These are phyloP conservation scores for Lottia scabra DNA, from an alignment of 2,888 invertebrate genomes.

Conservation along the genomic window DNA sequence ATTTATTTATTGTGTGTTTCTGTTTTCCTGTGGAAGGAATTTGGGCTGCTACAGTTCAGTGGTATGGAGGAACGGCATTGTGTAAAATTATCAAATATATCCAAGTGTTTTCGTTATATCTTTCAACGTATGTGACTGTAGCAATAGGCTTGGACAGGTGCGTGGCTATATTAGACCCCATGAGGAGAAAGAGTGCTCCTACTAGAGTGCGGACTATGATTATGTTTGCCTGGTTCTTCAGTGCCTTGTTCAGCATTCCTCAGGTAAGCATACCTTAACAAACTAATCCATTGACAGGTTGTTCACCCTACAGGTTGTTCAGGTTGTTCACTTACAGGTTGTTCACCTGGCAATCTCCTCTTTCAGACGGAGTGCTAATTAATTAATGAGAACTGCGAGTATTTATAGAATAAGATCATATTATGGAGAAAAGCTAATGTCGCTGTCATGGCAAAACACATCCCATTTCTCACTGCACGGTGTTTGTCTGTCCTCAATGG, in stretches of 20 bases:
- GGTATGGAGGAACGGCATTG: conserved; percentile 81
- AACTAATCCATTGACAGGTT: neutral
- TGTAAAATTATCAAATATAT: conserved; percentile 86
- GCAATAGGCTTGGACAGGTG: conserved; percentile 86
- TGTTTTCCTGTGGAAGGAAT: conserved; percentile 85
- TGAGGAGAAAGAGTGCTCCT: conserved; percentile 73
- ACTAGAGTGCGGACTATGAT: conserved; percentile 74
- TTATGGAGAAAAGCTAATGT: too few species aligned
- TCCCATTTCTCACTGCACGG: too few species aligned
- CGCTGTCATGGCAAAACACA: too few species aligned
- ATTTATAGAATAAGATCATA: too few species aligned
- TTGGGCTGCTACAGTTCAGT: conserved; percentile 85
- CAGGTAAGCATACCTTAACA: conserved; percentile 76
- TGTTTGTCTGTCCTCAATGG: too few species aligned
- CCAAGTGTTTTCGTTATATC: conserved; percentile 83
- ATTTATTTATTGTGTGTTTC: conserved; percentile 84
- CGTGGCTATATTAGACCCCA: conserved; percentile 81
- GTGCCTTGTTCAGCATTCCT: conserved; percentile 81
- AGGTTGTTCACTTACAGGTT: too few species aligned
- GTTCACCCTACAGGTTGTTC: too few species aligned
- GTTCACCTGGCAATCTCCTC: too few species aligned
- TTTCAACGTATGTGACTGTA: conserved; percentile 86
- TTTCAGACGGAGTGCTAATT: too few species aligned
- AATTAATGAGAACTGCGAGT: too few species aligned
- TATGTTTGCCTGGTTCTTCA: conserved; percentile 79